A percentile compares a stretch with the other conserved stretches of the same genome.
Evolutionary conservation across 2,113 vertebrate genomes (phyloP).

Genomic region (Ia io): DNA sequence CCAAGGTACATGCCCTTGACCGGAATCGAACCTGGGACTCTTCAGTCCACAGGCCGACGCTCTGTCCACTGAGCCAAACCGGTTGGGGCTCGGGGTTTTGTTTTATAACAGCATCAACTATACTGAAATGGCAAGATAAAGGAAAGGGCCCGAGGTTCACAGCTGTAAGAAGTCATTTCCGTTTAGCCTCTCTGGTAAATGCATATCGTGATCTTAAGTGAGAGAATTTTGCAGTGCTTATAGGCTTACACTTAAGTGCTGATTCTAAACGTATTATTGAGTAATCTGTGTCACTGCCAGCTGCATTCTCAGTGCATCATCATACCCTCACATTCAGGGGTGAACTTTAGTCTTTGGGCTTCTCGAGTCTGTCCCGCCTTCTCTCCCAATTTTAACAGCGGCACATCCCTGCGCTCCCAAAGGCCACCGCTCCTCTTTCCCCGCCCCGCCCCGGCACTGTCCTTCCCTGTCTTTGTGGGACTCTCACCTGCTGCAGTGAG

Average conservation of each 20-base stretch:
- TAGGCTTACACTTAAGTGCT: not conserved
- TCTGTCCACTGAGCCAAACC: no score
- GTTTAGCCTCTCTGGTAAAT: not conserved
- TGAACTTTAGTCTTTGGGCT: not conserved
- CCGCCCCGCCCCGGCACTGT: fast-evolving
- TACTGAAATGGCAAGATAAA: not conserved
- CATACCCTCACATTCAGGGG: not conserved
- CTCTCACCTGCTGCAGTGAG: not conserved
- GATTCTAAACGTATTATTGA: not conserved
- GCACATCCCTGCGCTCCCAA: not conserved
- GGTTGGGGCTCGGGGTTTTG: not conserved
- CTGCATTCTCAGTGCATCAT: not conserved
- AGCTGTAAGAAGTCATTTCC: not conserved
- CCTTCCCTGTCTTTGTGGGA: not conserved
- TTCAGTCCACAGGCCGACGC: no score
- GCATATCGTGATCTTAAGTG: not conserved
- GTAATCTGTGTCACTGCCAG: not conserved
- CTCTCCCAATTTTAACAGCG: not conserved
- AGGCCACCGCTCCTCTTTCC: not conserved
- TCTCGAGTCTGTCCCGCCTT: not conserved
- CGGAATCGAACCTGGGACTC: no score
- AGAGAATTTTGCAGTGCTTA: not conserved
- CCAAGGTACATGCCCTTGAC: no score
- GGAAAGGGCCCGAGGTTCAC: not conserved
- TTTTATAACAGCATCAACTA: not conserved